Base-by-base conservation (phyloP, 2,888 invertebrate genomes). In the Muschampia plurimacula region DNA sequence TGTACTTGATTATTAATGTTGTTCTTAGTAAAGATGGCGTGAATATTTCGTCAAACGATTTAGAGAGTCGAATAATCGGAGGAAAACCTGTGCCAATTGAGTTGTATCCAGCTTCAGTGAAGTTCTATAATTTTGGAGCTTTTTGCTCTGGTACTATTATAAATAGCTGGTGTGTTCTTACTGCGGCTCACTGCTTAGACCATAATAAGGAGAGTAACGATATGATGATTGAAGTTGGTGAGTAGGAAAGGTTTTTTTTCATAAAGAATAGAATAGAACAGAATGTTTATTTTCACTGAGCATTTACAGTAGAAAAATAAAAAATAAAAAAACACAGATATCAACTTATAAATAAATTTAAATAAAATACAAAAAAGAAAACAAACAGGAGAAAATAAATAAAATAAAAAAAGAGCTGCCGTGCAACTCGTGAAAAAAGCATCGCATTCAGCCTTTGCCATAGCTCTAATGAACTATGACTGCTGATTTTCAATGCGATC, bases 181-280 rank as follows among this genome's bases (percentile, higher is more conserved):
- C 92, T 0, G 84, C 91, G 1, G 92, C 87, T 0, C 92, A 92
- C 76, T 92, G 92, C 69, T 84, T 92, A 36, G 86, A 86, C 39
- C 69, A 71, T 2, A 89, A 88, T 72, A 79, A 77, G 12, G 78
- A 88, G 52, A 67, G 78, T 2, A 67, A 79, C 0, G 80, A 87
- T 8, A 89, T 92, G 83, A 75, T 77, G 7, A 71, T 92, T 49
- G 86, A 86, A 81, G 80, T 83, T 12, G 90, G 91, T 90, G 77
- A 84, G 88, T 13, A 8, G 8, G 4, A 52, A 7, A n/a, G 2
- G 2, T 52, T 39, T 39, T 7, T 39, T 39, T 22, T 22, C 1
- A 22, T 22, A 22, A 22, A 22, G 22, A 22, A 22, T 22, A 22
- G 22, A 22, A 22, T 22, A 22, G 22, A 22, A 22, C 22, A 22